phyloP scores from a whole-genome alignment of 2,113 vertebrate species.

The Menidia beryllina region DNA sequence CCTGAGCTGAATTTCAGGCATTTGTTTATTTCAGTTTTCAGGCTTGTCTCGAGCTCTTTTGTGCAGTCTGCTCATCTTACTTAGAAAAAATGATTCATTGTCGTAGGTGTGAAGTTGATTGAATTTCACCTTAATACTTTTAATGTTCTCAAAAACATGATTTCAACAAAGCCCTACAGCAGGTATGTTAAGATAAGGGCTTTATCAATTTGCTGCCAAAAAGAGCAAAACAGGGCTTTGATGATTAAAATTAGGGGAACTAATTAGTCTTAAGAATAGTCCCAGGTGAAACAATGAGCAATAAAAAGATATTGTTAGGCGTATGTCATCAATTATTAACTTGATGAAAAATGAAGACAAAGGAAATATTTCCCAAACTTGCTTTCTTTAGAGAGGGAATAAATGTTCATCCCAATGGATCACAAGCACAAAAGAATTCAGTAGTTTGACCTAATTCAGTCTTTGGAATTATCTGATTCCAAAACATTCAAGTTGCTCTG shows the following conservation, averaged over 20 bases:
- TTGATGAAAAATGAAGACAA: conserved; percentile 60
- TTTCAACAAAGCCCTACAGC: conserved; percentile 57
- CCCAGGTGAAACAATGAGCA: conserved; percentile 73
- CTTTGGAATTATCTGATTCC: conserved; percentile 37
- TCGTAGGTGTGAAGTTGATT: conserved; percentile 45
- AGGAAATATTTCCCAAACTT: conserved; percentile 49
- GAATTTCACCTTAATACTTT: conserved; percentile 43
- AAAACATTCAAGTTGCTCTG: conserved; percentile 36
- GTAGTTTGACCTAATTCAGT: conserved; percentile 57
- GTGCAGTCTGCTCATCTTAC: conserved; percentile 44
- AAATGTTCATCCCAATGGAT: conserved; percentile 52
- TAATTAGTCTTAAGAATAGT: conserved; percentile 72
- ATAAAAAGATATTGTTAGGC: conserved; percentile 70
- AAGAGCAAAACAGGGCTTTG: conserved; percentile 63
- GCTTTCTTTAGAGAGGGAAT: conserved; percentile 58
- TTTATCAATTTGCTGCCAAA: conserved; percentile 70
- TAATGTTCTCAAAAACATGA: conserved; percentile 35
- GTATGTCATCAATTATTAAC: conserved; percentile 76
- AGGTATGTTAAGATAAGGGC: conserved; percentile 67
- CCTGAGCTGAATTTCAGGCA: conserved; percentile 40
- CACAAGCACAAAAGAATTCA: conserved; percentile 36
- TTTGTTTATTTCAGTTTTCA: conserved; percentile 47
- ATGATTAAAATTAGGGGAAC: conserved; percentile 71
- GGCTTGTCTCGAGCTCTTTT: conserved; percentile 43
- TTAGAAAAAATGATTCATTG: conserved; percentile 26